Evolutionary conservation across 2,888 invertebrate species (phyloP).

Genomic region (Hydrotaea cyrtoneurina): DNA sequence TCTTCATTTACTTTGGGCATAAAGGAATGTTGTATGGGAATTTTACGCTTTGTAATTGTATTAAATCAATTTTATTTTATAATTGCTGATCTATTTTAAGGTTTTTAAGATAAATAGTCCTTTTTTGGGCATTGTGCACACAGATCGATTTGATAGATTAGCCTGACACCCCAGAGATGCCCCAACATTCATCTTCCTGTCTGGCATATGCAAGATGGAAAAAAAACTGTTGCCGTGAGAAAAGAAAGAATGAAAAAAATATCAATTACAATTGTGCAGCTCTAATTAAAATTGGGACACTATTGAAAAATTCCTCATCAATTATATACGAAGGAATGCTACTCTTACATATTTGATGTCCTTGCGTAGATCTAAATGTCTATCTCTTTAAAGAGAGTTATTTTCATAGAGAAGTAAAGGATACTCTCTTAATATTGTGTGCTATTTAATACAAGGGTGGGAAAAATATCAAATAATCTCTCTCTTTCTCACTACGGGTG

Average conservation of each 20-base stretch:
- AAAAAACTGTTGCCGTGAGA: conserved; percentile 23
- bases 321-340: not conserved
- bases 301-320: conserved; percentile 8
- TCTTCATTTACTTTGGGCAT: no score
- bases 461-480: not conserved
- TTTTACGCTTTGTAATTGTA: no score
- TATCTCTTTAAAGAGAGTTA: not conserved
- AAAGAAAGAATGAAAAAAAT: not conserved
- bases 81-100: no score
- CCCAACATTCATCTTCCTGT: not conserved
- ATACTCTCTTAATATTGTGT: no score
- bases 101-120: not conserved
- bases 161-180: not conserved
- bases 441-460: not conserved
- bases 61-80: no score
- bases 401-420: no score
- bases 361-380: not conserved
- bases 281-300: conserved; percentile 48
- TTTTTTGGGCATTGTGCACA: not conserved
- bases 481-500: not conserved
- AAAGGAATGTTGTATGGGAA: no score
- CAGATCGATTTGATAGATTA: conserved; percentile 4
- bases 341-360: not conserved
- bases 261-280: conserved; percentile 35
- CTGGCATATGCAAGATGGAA: not conserved